Evolutionary conservation across 2,888 invertebrate species (phyloP).

Genomic region (Phytoseiulus persimilis): DNA sequence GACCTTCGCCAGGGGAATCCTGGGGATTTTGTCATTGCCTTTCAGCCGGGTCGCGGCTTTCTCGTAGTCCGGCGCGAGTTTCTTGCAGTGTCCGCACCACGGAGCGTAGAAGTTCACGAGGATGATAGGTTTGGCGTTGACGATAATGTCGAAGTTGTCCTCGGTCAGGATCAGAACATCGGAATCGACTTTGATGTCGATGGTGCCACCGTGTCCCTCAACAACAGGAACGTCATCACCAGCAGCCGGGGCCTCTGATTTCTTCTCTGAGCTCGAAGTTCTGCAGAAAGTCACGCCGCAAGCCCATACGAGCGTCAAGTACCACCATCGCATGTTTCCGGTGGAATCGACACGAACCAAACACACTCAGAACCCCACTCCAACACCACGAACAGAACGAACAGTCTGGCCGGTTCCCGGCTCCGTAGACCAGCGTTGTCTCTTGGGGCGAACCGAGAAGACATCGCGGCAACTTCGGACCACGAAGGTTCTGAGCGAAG

Average conservation of each 20-base stretch:
- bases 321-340: neutral
- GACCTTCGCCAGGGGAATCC: conserved; percentile 54
- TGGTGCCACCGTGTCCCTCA: conserved; percentile 47
- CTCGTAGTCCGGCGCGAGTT: conserved; percentile 55
- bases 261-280: neutral
- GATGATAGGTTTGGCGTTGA: conserved; percentile 50
- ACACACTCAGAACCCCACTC: neutral
- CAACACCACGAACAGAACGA: neutral
- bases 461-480: neutral
- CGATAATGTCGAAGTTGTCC: conserved; percentile 52
- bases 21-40: conserved; percentile 44
- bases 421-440: neutral
- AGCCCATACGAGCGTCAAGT: neutral
- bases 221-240: conserved; percentile 46
- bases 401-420: neutral
- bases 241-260: neutral
- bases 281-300: neutral
- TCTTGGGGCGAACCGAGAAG: neutral
- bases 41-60: conserved; percentile 53
- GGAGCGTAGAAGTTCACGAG: conserved; percentile 47
- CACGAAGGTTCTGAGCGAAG: neutral
- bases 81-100: conserved; percentile 55
- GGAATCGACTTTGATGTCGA: conserved; percentile 49
- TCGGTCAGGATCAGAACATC: conserved; percentile 52
- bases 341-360: neutral